Base-by-base conservation (phyloP, 2,888 invertebrate species). In the Epinotia demarniana region DNA sequence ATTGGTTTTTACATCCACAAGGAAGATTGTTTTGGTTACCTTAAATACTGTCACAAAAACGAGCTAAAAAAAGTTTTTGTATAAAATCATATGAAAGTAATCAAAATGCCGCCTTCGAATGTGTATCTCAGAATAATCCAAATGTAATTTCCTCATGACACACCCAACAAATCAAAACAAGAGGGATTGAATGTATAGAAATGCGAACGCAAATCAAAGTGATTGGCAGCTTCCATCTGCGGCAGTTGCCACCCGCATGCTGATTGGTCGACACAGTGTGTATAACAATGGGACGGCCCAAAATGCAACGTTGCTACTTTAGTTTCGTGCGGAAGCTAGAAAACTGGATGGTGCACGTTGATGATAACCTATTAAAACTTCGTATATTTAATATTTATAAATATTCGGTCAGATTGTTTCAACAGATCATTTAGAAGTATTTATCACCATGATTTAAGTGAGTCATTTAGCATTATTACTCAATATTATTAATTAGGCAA, bases 291-390 rank as follows among this genome's bases (percentile, higher is more conserved):
- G 75, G 64, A 23, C 55, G 18, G 18, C 43, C 46, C 75, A 60
- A 23, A 71, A 75, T 60, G 75, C 75, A 67, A 67, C 61, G 75
- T 72, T 72, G 75, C 72, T 61, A 71, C 66, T 75, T 49, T 64
- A n/a, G 60, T 13, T 43, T 49, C 61, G 12, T 53, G 43, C 0
- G 18, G 64, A 71, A 71, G 3, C 53, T 46, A 2, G 43, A 23
- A 18, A 18, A 12, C 55, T 76, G 55, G 72, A 76, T 33, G 72
- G 4, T 63, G 23, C 43, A 3, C 27, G n/a, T 39, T 33, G 16
- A 33, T 39, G 39, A 0, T 39, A 39, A 27, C 23, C 23, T 27
- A 27, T 27, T 27, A 27, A 27, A 27, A 27, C 3, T 27, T 27
- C 1, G 23, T 27, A 27, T 27, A 27, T 27, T 27, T 27, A 27